Evolutionary conservation across 2,797 vertebrate genomes (phyloP).

Genomic region (Hemibagrus guttatus): DNA sequence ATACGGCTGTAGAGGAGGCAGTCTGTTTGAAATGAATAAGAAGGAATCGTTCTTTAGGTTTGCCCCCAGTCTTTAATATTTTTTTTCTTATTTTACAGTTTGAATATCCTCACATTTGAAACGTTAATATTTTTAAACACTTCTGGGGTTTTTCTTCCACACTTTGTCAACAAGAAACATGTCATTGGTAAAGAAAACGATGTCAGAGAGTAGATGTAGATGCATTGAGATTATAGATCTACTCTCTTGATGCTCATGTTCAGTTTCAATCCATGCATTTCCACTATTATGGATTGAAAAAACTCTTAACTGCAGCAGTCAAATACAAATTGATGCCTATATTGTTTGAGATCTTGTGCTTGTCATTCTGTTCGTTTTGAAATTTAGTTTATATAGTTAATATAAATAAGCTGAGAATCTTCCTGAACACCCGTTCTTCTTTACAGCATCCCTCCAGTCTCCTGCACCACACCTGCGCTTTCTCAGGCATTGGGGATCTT

Average conservation of each 20-base stretch:
- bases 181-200: not conserved
- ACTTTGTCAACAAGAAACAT: not conserved
- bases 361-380: not conserved
- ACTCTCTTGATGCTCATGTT: not conserved
- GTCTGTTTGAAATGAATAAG: not conserved
- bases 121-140: not conserved
- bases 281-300: not conserved
- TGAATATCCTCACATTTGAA: not conserved
- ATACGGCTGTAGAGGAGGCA: not conserved
- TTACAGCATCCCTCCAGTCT: not conserved
- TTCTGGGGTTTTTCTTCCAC: not conserved
- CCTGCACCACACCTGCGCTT: not conserved
- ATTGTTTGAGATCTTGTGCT: not conserved
- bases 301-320: not conserved
- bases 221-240: not conserved
- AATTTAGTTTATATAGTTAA: not conserved
- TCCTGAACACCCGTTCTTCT: not conserved
- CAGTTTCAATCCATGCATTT: not conserved
- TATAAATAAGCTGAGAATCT: not conserved
- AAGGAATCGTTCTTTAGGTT: not conserved
- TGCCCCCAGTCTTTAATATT: not conserved
- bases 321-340: not conserved
- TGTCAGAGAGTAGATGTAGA: not conserved
- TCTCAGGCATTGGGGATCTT: not conserved
- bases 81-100: not conserved